Evolutionary conservation across 1,140 invertebrate genomes (phyloP), one percentile per base, ranked within the genome.

Genomic region (Cotesia glomerata): DNA sequence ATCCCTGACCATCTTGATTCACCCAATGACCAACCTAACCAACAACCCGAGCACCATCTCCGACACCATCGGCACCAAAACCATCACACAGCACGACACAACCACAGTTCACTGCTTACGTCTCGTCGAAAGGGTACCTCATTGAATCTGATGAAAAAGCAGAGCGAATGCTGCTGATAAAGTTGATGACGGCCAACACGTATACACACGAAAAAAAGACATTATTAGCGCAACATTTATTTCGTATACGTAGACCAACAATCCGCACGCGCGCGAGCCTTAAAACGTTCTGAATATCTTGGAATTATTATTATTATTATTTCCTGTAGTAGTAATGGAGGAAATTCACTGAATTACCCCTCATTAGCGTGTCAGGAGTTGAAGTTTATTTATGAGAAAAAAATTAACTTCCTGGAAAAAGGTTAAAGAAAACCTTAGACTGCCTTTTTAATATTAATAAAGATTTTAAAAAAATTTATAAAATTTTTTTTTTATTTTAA

Each of bases 21-120:
- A 73, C 74, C 82, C 78, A 84, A 85, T 83, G 76, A 83, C 82
- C 82, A 72, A 72, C 64, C 64, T 35, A 66, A 67, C 80, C 76
- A 79, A 86, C 73, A 75, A 84, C 80, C 80, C 80, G 82, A 84
- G 82, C 84, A 85, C 84, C 79, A 67, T 52, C 65, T 80, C 76
- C 80, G 83, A 82, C 83, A 85, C 76, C 83, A 86, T 74, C 83
- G 81, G 78, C 85, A 86, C 81, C 78, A 82, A 77, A 77, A 82
- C 75, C 75, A 78, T 75, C 78, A 82, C 75, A 83, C 80, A 83
- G 83, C 84, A 85, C 81, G 77, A 87, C 83, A 86, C 83, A 85
- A 87, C 82, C 82, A 86, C 81, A 86, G 80, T 83, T 85, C 83
- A 84, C 83, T 85, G 81, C 82, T 85, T 82, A 84, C 80, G 78